Evolutionary conservation across 1,140 invertebrate genomes (phyloP).

Genomic region (Drosophila cardini): DNA sequence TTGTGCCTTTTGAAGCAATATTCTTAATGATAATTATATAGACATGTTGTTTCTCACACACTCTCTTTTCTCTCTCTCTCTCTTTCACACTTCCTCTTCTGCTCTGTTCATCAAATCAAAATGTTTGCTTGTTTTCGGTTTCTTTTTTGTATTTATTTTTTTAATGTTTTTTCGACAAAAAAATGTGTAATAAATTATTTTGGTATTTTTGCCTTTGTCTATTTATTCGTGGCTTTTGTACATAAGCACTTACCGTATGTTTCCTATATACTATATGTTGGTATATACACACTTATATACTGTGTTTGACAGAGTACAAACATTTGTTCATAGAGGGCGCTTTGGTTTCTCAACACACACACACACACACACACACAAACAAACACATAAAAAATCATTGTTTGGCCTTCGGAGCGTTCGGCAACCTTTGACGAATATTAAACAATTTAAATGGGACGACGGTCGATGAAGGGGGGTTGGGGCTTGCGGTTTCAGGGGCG

Average conservation of each 20-base stretch:
- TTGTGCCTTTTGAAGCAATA: conserved; percentile 41
- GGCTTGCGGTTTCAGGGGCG: not conserved
- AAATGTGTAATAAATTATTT: conserved; percentile 77
- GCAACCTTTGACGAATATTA: conserved; percentile 82
- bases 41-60: conserved; percentile 43
- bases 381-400: conserved; percentile 56
- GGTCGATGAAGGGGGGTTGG: conserved; percentile 15
- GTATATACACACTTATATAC: conserved; percentile 37
- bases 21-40: conserved; percentile 61
- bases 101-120: conserved; percentile 38
- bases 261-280: conserved; percentile 34
- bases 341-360: conserved; percentile 36
- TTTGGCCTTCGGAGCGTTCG: conserved; percentile 80
- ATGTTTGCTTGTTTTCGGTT: conserved; percentile 64
- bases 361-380: not conserved
- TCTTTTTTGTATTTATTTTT: no score
- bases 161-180: conserved; percentile 55
- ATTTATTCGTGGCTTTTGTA: conserved; percentile 50
- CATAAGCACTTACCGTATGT: conserved; percentile 36
- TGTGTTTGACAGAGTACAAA: conserved; percentile 24
- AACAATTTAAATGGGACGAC: conserved; percentile 70
- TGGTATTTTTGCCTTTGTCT: conserved; percentile 40
- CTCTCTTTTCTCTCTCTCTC: conserved; percentile 25
- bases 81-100: conserved; percentile 2
- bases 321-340: conserved; percentile 49